Evolutionary conservation across 1,140 invertebrate species (phyloP).

Genomic region (Tetragnatha versicolor): DNA sequence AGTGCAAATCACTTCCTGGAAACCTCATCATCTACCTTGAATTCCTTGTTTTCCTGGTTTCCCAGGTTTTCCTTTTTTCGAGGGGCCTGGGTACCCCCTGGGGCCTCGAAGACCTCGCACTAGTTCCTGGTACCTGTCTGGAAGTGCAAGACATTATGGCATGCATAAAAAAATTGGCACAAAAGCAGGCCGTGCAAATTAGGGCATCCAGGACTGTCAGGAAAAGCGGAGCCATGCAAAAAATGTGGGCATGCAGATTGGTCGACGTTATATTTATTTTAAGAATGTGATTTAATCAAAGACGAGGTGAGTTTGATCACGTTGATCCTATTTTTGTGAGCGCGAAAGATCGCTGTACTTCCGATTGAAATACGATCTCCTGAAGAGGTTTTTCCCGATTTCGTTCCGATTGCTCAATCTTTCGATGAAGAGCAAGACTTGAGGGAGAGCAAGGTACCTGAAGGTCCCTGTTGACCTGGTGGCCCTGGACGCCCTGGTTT

Average conservation of each 20-base stretch:
- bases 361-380: too few relatives aligned
- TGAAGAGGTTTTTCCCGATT: too few relatives aligned
- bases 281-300: background rate
- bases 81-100: slow-evolving; percentile 66
- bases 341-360: too few relatives aligned
- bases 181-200: background rate
- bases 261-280: background rate
- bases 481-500: slow-evolving; percentile 70
- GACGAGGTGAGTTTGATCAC: too few relatives aligned
- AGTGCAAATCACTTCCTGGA: too few relatives aligned
- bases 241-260: background rate
- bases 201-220: slow-evolving; percentile 27
- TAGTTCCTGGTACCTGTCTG: slow-evolving; percentile 69
- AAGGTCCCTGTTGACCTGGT: slow-evolving; percentile 71
- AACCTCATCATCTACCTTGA: slow-evolving; percentile 66
- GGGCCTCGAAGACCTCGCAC: slow-evolving; percentile 68
- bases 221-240: background rate
- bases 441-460: slow-evolving; percentile 66
- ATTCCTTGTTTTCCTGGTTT: slow-evolving; percentile 65
- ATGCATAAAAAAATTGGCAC: background rate
- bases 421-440: too few relatives aligned
- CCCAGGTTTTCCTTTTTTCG: slow-evolving; percentile 63
- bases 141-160: background rate
- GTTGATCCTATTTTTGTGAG: too few relatives aligned
- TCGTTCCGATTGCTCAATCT: too few relatives aligned